A percentile compares a stretch with the other conserved stretches of the same genome.
These are phyloP conservation scores for Epizoanthus illoricatus DNA, from an alignment of 92 coral and sea anemone species.

Conservation along the genomic window DNA sequence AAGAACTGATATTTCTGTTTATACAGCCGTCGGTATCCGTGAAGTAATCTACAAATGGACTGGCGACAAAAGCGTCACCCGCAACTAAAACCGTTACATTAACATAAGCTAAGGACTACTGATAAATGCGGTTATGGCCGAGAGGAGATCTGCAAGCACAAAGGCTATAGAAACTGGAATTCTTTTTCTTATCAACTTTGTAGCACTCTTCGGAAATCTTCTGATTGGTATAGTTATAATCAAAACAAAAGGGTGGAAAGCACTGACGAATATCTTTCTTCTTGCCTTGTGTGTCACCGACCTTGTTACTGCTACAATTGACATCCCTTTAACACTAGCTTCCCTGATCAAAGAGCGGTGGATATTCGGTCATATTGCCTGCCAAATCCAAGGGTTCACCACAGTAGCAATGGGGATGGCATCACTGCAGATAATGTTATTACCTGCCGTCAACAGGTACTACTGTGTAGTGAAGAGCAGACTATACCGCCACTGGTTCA, in stretches of 20 bases:
- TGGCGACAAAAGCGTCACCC: no score
- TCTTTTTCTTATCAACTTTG: not conserved
- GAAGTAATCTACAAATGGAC: no score
- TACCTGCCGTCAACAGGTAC: constrained; percentile 8
- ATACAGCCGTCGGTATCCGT: no score
- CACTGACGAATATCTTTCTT: constrained; percentile 10
- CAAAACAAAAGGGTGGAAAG: not conserved
- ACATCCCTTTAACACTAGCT: constrained; percentile 26
- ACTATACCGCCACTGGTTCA: not conserved
- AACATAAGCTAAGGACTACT: no score
- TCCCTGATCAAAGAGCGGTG: constrained; percentile 22
- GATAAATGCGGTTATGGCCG: not conserved
- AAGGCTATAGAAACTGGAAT: constrained; percentile 10
- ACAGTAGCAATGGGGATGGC: constrained; percentile 21
- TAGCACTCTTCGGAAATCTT: constrained; percentile 16
- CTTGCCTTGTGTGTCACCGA: constrained; percentile 20
- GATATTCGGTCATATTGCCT: constrained; percentile 26
- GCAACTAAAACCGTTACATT: no score
- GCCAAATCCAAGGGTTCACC: constrained; percentile 37
- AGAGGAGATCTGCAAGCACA: not conserved
- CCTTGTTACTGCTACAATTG: constrained; percentile 16
- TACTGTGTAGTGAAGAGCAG: constrained; percentile 25
- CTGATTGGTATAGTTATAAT: constrained; percentile 1
- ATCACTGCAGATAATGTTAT: not conserved
- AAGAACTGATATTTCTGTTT: no score